A percentile compares a stretch with the other conserved stretches of the same genome.
phyloP scores from a whole-genome alignment of 2,888 invertebrate genomes.

The Himalopsyche anomala region DNA sequence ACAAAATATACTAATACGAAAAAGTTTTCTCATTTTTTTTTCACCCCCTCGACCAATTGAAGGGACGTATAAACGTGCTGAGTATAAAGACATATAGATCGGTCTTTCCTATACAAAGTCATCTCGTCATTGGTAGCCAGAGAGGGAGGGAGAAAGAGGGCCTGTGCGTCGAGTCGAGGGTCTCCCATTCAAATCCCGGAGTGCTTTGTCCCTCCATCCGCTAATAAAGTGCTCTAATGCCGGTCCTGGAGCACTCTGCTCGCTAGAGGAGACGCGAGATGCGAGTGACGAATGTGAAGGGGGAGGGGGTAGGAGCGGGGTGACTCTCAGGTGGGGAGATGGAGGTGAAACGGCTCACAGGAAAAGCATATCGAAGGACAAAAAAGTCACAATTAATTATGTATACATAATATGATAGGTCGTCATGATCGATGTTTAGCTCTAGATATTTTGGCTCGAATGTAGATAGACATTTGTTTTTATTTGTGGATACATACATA shows the following conservation, averaged over 20 bases:
- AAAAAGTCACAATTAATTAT: too few species aligned
- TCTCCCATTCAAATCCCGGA: slow-evolving; percentile 22
- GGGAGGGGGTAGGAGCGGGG: slow-evolving; percentile 15
- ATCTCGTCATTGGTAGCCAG: slow-evolving; percentile 8
- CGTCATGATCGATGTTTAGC: too few species aligned
- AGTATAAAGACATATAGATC: slow-evolving; percentile 68
- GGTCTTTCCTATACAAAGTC: slow-evolving; percentile 55
- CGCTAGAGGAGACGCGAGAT: not conserved
- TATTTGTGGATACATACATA: too few species aligned
- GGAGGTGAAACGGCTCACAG: not conserved
- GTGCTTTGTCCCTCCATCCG: slow-evolving; percentile 34
- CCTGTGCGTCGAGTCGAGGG: slow-evolving; percentile 29
- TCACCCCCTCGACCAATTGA: not conserved
- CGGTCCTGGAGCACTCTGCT: not conserved
- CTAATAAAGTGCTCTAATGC: slow-evolving; percentile 34
- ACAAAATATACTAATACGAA: too few species aligned
- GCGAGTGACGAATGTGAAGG: slow-evolving; percentile 27
- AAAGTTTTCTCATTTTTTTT: not conserved
- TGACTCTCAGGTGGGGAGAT: not conserved
- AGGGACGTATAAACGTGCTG: slow-evolving; percentile 64
- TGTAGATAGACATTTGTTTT: too few species aligned
- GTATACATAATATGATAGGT: too few species aligned
- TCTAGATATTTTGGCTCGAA: too few species aligned
- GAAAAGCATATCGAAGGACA: too few species aligned
- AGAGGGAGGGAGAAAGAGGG: too few species aligned